A percentile compares a stretch with the other conserved stretches of the same genome.
These are phyloP conservation scores for Syrrhaptes paradoxus DNA, from an alignment of 2,113 vertebrate genomes.

Conservation along the genomic window DNA sequence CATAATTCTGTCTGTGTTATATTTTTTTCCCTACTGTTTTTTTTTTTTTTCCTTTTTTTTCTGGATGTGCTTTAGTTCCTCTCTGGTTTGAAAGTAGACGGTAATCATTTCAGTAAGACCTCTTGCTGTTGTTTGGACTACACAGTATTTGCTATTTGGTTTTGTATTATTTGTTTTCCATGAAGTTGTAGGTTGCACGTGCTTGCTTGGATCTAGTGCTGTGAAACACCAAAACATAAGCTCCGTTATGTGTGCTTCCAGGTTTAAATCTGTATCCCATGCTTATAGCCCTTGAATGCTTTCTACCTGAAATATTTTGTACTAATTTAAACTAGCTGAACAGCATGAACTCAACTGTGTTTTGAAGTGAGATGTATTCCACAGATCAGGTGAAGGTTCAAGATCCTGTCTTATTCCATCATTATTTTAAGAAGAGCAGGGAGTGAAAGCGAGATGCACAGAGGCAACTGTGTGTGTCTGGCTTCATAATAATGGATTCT, in stretches of 20 bases:
- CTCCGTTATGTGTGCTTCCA: fast-evolving
- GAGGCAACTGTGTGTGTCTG: not conserved
- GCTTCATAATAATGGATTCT: not conserved
- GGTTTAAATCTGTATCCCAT: not conserved
- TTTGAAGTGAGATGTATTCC: not conserved
- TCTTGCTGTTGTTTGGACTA: not conserved
- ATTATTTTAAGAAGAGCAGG: not conserved
- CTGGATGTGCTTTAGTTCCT: not conserved
- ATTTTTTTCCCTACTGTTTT: not conserved
- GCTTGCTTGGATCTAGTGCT: not conserved
- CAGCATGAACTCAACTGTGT: not conserved
- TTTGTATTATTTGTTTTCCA: not conserved
- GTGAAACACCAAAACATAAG: not conserved
- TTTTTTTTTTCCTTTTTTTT: not conserved
- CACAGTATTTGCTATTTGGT: not conserved
- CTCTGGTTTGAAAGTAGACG: not conserved
- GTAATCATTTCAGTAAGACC: not conserved
- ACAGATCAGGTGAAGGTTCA: not conserved
- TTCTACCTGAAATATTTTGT: not conserved
- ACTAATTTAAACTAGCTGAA: not conserved
- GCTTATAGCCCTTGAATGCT: not conserved
- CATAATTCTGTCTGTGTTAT: not conserved
- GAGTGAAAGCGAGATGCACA: not conserved
- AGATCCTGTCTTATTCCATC: not conserved
- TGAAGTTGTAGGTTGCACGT: not conserved